These are phyloP conservation scores for Emesis russula DNA, from an alignment of 2,888 invertebrate species.

Conservation along the genomic window DNA sequence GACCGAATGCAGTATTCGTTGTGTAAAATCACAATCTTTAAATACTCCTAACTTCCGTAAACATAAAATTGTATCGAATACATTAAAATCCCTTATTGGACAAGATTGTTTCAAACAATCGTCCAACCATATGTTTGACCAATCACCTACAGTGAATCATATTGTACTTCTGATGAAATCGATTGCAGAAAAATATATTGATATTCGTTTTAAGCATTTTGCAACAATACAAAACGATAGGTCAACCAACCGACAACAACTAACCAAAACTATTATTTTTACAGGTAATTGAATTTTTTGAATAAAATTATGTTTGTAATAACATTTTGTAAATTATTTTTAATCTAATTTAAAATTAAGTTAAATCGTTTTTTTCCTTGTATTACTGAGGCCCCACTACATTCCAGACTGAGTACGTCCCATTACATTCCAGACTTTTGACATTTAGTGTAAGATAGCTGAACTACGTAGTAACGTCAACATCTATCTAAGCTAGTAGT, in stretches of 20 bases:
- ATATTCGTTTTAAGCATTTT: conserved; percentile 27
- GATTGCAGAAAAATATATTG: conserved; percentile 1
- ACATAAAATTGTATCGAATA: neutral
- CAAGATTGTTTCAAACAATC: conserved; percentile 11
- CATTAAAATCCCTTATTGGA: conserved; percentile 18
- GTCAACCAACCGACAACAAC: conserved; percentile 10
- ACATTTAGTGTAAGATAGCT: neutral
- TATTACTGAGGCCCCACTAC: too few species aligned
- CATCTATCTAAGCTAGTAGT: neutral
- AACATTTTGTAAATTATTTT: neutral
- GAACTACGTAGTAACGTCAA: neutral
- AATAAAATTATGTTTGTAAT: neutral
- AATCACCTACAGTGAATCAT: conserved; percentile 19
- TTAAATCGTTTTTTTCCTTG: too few species aligned
- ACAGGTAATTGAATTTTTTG: conserved; percentile 12
- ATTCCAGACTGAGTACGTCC: too few species aligned
- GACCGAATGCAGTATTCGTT: neutral
- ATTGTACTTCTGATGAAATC: conserved; percentile 5
- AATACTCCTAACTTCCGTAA: neutral
- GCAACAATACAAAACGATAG: conserved; percentile 12
- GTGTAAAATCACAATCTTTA: neutral
- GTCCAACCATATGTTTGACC: conserved; percentile 6
- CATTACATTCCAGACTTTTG: neutral
- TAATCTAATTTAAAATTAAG: neutral
- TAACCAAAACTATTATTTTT: conserved; percentile 6